Evolutionary conservation across 2,797 vertebrate genomes (phyloP).

Genomic region (Rhodeus uyekii): DNA sequence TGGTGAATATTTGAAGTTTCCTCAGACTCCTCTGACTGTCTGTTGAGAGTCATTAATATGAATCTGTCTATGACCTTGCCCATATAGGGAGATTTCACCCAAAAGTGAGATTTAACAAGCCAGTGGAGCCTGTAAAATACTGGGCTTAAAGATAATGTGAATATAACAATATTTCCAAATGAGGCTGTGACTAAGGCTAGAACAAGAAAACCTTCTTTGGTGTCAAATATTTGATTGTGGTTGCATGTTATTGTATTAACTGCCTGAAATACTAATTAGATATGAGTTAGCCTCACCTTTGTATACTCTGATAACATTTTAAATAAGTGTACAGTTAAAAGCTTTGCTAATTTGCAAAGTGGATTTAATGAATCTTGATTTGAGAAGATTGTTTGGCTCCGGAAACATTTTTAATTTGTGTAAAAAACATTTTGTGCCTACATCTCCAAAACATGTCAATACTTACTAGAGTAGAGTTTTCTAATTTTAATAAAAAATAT

Average conservation of each 20-base stretch:
- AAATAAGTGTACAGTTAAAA: background rate
- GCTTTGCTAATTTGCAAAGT: background rate
- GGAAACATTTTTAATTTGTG: background rate
- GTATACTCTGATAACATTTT: background rate
- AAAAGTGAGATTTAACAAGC: slow-evolving; percentile 1
- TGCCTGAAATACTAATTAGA: background rate
- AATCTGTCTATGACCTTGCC: slow-evolving; percentile 8
- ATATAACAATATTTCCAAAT: slow-evolving; percentile 25
- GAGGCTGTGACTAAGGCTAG: background rate
- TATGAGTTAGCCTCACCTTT: background rate
- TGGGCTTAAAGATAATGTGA: background rate
- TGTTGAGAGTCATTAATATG: background rate
- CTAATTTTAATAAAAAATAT: background rate
- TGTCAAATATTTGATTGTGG: background rate
- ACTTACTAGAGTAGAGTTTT: background rate
- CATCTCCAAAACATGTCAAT: background rate
- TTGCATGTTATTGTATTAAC: background rate
- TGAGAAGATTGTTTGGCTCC: background rate
- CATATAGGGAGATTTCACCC: slow-evolving; percentile 4
- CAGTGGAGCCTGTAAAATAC: slow-evolving; percentile 11
- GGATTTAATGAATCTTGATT: background rate
- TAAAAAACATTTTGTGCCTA: background rate
- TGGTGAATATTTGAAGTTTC: background rate
- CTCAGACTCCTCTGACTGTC: background rate
- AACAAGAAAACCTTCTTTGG: background rate